Conservation (phyloP, 2,797 vertebrate genomes). For the Podargus strigoides region DNA sequence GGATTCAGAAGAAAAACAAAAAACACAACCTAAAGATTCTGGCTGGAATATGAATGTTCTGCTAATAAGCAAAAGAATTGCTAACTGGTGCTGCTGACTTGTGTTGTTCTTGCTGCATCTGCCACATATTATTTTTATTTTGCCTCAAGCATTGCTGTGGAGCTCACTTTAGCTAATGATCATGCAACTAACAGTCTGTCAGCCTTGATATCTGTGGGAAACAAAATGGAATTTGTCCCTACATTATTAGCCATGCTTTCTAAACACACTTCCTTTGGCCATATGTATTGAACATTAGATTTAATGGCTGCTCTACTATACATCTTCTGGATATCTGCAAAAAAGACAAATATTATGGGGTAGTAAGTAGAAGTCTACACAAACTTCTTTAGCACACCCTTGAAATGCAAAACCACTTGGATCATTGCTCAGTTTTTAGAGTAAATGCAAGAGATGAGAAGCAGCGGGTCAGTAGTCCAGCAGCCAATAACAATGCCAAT, state of each 20-base stretch:
- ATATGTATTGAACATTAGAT: conserved; percentile 25
- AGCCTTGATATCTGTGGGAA: conserved; percentile 2
- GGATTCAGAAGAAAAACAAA: neutral
- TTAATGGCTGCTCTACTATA: neutral
- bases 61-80: neutral
- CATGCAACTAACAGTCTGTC: conserved; percentile 53
- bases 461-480: neutral
- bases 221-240: conserved; percentile 35
- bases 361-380: neutral
- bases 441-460: neutral
- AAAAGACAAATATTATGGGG: neutral
- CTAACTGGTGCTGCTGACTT: conserved; percentile 21
- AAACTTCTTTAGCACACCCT: neutral
- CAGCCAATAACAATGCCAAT: neutral
- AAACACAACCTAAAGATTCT: neutral
- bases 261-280: conserved; percentile 49
- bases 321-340: neutral
- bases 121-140: conserved; percentile 39
- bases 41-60: neutral
- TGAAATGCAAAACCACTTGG: neutral
- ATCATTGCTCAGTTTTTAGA: neutral
- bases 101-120: conserved; percentile 30
- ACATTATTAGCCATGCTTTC: conserved; percentile 45
- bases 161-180: conserved; percentile 56
- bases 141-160: conserved; percentile 40